These are phyloP conservation scores for Martes martes DNA, from an alignment of 2,113 vertebrate species.

Conservation along the genomic window DNA sequence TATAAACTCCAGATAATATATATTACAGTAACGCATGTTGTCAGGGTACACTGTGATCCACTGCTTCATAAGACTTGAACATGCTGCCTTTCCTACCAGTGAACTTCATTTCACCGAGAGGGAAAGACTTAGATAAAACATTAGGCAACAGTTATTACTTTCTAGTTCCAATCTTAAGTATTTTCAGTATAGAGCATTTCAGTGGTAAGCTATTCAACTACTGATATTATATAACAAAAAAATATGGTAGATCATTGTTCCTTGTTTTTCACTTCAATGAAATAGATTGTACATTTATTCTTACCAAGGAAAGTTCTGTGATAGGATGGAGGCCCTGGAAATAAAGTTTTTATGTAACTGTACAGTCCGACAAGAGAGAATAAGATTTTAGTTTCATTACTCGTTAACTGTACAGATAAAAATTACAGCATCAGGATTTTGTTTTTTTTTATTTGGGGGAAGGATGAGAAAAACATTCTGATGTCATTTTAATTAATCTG, in stretches of 20 bases:
- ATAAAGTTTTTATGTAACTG: conserved; percentile 12
- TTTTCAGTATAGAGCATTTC: background rate
- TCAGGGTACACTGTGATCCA: background rate
- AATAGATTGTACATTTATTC: background rate
- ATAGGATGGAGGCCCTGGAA: background rate
- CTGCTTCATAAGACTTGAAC: background rate
- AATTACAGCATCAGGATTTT: background rate
- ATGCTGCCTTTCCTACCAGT: background rate
- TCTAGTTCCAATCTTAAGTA: background rate
- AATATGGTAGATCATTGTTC: background rate
- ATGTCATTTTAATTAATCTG: conserved; percentile 17
- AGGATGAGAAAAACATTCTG: background rate
- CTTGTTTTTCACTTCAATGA: background rate
- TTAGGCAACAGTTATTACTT: background rate
- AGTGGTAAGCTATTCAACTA: background rate
- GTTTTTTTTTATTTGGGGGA: background rate
- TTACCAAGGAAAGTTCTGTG: background rate
- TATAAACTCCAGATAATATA: background rate
- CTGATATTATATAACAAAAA: background rate
- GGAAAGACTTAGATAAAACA: background rate
- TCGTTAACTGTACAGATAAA: background rate
- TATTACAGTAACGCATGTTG: background rate
- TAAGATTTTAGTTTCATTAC: background rate
- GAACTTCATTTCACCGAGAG: background rate
- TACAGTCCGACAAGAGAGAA: background rate